Percentiles rank a stretch among this genome's conserved stretches.
Conservation (phyloP, 2,797 vertebrate species). For the Poeciliopsis paucimaculata region DNA sequence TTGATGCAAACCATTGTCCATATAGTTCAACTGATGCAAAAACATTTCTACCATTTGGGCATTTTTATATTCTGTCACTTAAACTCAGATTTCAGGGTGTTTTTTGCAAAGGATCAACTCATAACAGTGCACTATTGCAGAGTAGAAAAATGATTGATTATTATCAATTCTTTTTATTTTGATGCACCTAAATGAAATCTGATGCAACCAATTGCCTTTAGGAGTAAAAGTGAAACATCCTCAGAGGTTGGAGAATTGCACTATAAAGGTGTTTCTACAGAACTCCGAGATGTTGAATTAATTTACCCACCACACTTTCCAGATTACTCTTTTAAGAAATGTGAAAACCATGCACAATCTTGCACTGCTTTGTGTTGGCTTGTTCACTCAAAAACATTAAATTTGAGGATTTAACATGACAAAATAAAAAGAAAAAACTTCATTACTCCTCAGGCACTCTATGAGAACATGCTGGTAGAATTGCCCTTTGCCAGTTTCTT, state of each 20-base stretch:
- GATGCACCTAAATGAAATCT: background rate
- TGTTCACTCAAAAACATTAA: background rate
- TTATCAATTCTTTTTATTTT: background rate
- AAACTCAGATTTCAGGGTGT: background rate
- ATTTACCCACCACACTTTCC: background rate
- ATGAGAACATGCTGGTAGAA: conserved; percentile 99
- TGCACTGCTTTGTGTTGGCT: background rate
- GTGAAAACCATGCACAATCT: background rate
- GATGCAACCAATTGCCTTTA: background rate
- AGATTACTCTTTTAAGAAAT: background rate
- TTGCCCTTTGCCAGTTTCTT: conserved; percentile 98
- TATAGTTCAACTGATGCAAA: conserved; percentile 23
- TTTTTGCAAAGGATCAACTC: background rate
- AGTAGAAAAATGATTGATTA: background rate
- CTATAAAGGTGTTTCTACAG: background rate
- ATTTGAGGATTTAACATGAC: background rate
- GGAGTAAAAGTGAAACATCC: background rate
- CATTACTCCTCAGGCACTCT: conserved; percentile 85
- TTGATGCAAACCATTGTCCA: conserved; percentile 17
- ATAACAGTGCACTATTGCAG: too few relatives aligned
- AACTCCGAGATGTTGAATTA: background rate
- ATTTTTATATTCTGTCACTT: background rate
- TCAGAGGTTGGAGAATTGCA: background rate
- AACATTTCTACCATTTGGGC: background rate
- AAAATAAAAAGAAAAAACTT: background rate